Percentiles rank a stretch among this genome's conserved stretches.
These are phyloP conservation scores for Motacilla tschutschensis DNA, from an alignment of 2,113 vertebrate species.

Conservation along the genomic window DNA sequence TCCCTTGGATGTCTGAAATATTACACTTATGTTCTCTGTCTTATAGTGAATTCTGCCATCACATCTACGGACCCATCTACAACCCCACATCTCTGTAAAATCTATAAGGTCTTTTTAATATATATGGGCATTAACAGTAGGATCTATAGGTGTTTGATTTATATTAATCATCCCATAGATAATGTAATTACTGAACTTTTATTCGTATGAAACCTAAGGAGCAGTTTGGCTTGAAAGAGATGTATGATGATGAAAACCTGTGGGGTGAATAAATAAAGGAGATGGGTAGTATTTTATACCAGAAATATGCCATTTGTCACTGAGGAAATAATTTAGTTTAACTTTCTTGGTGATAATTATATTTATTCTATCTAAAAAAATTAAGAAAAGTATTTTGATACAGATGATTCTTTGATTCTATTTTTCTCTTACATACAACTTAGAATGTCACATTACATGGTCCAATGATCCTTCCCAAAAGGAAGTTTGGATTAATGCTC, in stretches of 20 bases:
- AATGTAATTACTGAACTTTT: background rate
- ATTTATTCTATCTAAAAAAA: background rate
- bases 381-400: background rate
- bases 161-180: background rate
- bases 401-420: background rate
- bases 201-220: background rate
- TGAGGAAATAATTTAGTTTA: background rate
- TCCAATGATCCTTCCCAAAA: background rate
- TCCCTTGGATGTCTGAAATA: constrained; percentile 8
- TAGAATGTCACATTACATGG: background rate
- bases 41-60: background rate
- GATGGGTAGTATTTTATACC: background rate
- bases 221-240: background rate
- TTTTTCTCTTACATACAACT: background rate
- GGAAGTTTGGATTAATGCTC: background rate
- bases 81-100: background rate
- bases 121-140: background rate
- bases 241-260: background rate
- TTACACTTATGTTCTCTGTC: background rate
- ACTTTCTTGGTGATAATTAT: background rate
- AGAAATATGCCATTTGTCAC: background rate
- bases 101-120: background rate
- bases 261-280: background rate
- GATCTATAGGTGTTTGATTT: background rate
- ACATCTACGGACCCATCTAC: background rate